Percentiles rank a stretch among this genome's conserved stretches.
Conservation (phyloP, 2,113 vertebrate species). For the Prionailurus bengalensis region DNA sequence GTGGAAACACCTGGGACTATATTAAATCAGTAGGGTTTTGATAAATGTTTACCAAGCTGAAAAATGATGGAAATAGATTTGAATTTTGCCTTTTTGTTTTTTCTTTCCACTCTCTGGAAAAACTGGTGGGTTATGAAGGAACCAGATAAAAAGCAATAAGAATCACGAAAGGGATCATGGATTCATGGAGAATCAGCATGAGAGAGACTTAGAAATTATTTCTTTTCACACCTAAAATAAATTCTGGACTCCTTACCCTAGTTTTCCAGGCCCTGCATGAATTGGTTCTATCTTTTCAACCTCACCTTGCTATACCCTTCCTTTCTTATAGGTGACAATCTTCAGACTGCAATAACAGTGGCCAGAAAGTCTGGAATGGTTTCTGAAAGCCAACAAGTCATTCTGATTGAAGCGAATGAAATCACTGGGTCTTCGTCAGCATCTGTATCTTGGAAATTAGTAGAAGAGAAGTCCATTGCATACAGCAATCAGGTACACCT, state of each 20-base stretch:
- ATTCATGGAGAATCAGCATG: background rate
- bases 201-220: background rate
- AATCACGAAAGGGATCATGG: background rate
- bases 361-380: conserved; percentile 90
- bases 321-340: conserved; percentile 89
- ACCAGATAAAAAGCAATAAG: background rate
- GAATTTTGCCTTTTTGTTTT: conserved; percentile 2
- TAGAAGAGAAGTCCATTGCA: conserved; percentile 76
- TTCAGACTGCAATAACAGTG: conserved; percentile 91
- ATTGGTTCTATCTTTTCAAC: background rate
- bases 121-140: background rate
- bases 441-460: conserved; percentile 86
- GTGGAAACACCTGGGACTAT: background rate
- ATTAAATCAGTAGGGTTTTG: background rate
- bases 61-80: conserved; percentile 13
- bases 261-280: background rate
- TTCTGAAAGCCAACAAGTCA: conserved; percentile 81
- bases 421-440: conserved; percentile 80
- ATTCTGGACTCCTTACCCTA: background rate
- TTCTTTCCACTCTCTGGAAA: background rate
- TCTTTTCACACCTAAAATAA: background rate
- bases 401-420: conserved; percentile 88
- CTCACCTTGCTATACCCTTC: background rate
- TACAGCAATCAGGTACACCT: conserved; percentile 75
- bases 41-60: background rate